Conservation (phyloP, 2,113 vertebrate genomes). For the Neotoma lepida region DNA sequence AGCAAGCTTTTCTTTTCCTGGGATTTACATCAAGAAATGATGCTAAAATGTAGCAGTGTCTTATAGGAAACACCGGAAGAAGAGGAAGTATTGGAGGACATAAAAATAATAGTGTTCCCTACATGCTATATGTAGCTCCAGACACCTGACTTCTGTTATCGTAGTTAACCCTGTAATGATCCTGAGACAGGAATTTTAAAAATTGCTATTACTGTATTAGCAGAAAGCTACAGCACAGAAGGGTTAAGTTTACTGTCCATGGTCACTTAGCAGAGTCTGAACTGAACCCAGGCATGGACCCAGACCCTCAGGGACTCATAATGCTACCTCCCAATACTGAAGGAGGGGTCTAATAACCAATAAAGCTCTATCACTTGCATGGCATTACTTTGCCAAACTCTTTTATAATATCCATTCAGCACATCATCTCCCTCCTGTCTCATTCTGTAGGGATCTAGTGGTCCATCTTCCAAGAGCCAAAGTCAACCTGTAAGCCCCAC, state of each 20-base stretch:
- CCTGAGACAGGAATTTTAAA: not conserved
- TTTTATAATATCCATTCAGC: not conserved
- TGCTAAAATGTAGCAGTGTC: not conserved
- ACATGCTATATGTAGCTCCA: not conserved
- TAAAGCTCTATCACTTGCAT: not conserved
- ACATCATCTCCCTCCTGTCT: not conserved
- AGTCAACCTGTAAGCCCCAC: not conserved
- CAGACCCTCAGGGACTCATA: not conserved
- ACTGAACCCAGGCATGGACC: not conserved
- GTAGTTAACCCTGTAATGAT: slow-evolving; percentile 24
- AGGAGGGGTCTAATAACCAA: slow-evolving; percentile 7
- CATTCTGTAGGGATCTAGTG: not conserved
- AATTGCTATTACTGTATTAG: not conserved
- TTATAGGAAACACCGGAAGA: not conserved
- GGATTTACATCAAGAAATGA: slow-evolving; percentile 11
- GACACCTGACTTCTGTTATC: not conserved
- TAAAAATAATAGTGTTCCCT: slow-evolving; percentile 16
- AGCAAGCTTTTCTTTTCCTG: not conserved
- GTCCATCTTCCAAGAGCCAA: not conserved
- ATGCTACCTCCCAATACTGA: not conserved
- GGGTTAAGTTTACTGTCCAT: not conserved
- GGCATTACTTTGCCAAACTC: not conserved
- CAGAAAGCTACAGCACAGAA: not conserved
- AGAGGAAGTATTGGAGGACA: not conserved
- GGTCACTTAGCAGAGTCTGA: not conserved